Evolutionary conservation across 2,888 invertebrate species (phyloP).

Genomic region (Drosophila austrosaltans): DNA sequence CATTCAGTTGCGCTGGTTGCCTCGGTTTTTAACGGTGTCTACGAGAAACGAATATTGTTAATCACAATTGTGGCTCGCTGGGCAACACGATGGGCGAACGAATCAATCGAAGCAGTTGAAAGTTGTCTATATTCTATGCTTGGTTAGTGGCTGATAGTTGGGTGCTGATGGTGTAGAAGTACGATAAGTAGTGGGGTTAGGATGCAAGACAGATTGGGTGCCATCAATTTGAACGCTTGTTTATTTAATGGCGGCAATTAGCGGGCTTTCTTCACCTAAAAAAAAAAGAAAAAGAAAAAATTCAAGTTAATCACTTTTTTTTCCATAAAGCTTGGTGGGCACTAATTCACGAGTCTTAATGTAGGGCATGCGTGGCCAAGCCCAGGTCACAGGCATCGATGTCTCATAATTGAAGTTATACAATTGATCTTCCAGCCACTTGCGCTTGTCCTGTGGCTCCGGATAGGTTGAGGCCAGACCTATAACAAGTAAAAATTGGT

Average conservation of each 20-base stretch:
- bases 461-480: conserved; percentile 94
- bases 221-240: conserved; percentile 62
- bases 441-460: conserved; percentile 90
- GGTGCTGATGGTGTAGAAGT: conserved; percentile 63
- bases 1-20: conserved; percentile 4
- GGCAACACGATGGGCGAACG: conserved; percentile 30
- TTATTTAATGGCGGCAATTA: conserved; percentile 79
- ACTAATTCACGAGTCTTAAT: conserved; percentile 82
- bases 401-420: conserved; percentile 92
- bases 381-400: conserved; percentile 89
- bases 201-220: conserved; percentile 73
- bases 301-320: conserved; percentile 73
- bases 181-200: conserved; percentile 62
- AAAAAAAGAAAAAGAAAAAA: conserved; percentile 52
- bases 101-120: conserved; percentile 49
- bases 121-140: conserved; percentile 41
- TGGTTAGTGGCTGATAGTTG: conserved; percentile 58
- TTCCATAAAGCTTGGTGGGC: conserved; percentile 80
- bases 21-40: not conserved
- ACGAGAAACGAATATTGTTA: conserved; percentile 6
- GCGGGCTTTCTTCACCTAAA: conserved; percentile 77
- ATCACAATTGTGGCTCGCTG: conserved; percentile 23
- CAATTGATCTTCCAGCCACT: conserved; percentile 89
- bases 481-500: conserved; percentile 71
- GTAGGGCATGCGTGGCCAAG: conserved; percentile 85